Evolutionary conservation across 2,888 invertebrate genomes (phyloP).

Genomic region (Toxonevra muliebris): DNA sequence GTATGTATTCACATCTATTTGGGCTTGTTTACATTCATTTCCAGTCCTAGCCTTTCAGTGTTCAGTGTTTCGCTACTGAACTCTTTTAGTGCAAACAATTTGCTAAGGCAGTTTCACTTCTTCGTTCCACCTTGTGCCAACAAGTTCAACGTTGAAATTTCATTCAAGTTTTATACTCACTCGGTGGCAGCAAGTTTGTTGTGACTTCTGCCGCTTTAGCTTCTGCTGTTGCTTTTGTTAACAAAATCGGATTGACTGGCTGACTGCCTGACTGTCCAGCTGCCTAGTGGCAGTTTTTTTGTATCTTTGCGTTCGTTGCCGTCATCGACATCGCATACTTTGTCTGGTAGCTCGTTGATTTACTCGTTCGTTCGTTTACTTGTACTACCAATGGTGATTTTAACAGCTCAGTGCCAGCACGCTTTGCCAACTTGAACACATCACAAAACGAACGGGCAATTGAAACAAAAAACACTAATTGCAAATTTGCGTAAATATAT

Average conservation of each 20-base stretch:
- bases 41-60: no score
- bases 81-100: no score
- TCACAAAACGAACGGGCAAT: conserved; percentile 36
- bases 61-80: no score
- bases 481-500: not conserved
- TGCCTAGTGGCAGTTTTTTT: conserved; percentile 26
- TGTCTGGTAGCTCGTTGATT: conserved; percentile 39
- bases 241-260: conserved; percentile 29
- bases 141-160: conserved; percentile 29
- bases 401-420: conserved; percentile 47
- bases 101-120: no score
- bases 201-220: conserved; percentile 34
- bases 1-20: no score
- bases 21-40: no score
- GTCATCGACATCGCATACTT: not conserved
- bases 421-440: conserved; percentile 53
- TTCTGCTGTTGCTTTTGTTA: conserved; percentile 18
- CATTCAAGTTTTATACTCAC: conserved; percentile 38
- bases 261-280: conserved; percentile 23
- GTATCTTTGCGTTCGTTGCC: conserved; percentile 19
- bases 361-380: no score
- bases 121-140: not conserved
- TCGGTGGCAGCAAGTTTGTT: conserved; percentile 17
- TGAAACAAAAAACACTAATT: conserved; percentile 26
- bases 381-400: conserved; percentile 9